A percentile compares a stretch with the other conserved stretches of the same genome.
Conservation (phyloP, 2,797 vertebrate species). For the Luscinia luscinia region DNA sequence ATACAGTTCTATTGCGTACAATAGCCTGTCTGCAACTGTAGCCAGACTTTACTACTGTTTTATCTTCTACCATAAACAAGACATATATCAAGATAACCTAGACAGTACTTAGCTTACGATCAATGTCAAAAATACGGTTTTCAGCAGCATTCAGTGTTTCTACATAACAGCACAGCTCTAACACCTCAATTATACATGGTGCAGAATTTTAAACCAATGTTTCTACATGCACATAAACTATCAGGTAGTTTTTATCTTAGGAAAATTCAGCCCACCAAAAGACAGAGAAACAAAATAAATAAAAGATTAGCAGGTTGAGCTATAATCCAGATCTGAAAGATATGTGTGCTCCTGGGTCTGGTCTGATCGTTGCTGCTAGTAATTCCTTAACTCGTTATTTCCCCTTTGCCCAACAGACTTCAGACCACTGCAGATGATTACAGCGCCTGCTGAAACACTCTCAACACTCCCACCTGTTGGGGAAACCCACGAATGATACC, state of each 20-base stretch:
- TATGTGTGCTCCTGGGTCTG: background rate
- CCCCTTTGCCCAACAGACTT: background rate
- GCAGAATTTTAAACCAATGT: background rate
- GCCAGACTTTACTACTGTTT: background rate
- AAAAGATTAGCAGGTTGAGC: background rate
- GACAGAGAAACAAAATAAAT: background rate
- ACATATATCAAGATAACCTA: background rate
- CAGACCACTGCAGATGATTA: background rate
- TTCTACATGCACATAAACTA: background rate
- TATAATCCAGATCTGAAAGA: background rate
- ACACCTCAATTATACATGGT: background rate
- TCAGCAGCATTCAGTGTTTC: background rate
- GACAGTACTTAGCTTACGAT: background rate
- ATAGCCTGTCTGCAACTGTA: background rate
- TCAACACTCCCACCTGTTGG: background rate
- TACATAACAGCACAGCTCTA: background rate
- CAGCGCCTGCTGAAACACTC: background rate
- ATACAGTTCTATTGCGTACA: background rate
- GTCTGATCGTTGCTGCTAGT: background rate
- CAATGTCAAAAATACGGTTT: background rate
- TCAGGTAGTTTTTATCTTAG: background rate
- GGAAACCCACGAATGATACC: background rate
- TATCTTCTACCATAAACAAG: background rate
- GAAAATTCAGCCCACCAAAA: background rate
- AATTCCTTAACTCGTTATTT: background rate